A percentile compares a stretch with the other conserved stretches of the same genome.
phyloP scores from a whole-genome alignment of 2,797 vertebrate genomes.

The Chloroceryle inda region DNA sequence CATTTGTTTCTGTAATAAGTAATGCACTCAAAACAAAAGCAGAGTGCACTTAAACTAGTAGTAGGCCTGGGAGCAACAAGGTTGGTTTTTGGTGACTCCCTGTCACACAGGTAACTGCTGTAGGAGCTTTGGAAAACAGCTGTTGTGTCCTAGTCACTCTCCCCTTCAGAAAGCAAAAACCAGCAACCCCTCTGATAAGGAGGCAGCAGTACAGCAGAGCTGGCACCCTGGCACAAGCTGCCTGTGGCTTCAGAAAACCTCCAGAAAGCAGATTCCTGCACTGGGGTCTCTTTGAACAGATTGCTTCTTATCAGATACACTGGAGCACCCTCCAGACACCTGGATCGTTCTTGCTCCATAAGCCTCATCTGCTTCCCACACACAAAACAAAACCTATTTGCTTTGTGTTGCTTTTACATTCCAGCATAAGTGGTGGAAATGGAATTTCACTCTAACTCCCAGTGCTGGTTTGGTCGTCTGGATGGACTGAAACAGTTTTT shows the following conservation, averaged over 20 bases:
- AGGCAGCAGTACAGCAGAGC: neutral
- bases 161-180: neutral
- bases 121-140: neutral
- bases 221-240: neutral
- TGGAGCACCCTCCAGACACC: neutral
- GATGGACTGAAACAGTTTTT: neutral
- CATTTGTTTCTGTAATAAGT: neutral
- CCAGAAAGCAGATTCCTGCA: neutral
- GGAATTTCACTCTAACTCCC: neutral
- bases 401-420: neutral
- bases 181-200: neutral
- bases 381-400: neutral
- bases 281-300: neutral
- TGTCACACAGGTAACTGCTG: neutral
- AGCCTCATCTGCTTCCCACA: neutral
- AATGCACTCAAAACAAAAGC: neutral
- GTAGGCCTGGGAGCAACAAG: neutral
- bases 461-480: neutral
- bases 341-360: neutral
- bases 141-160: accelerated
- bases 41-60: neutral
- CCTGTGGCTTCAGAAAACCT: neutral
- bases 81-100: neutral
- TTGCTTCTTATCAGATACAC: neutral
- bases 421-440: neutral